Evolutionary conservation across 2,888 invertebrate species (phyloP).

Genomic region (Nomada lathburiana): DNA sequence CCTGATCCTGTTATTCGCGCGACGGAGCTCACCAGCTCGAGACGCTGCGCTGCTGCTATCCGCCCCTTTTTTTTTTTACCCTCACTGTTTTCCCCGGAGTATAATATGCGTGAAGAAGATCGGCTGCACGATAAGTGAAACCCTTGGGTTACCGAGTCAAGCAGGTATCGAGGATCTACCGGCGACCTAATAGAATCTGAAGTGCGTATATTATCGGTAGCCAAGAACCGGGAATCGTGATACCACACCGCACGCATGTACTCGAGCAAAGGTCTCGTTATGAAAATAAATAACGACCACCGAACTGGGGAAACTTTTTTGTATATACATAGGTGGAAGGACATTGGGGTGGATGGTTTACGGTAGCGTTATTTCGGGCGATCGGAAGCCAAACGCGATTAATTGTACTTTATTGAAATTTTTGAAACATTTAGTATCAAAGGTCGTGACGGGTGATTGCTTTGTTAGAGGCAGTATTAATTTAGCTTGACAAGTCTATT

Average conservation of each 20-base stretch:
- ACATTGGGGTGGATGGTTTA: neutral
- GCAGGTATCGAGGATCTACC: conserved; percentile 72
- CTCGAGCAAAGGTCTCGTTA: neutral
- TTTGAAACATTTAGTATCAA: no score
- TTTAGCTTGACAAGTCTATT: no score
- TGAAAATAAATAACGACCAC: conserved; percentile 29
- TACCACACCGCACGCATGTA: conserved; percentile 18
- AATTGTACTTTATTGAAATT: no score
- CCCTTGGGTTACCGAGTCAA: conserved; percentile 74
- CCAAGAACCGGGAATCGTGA: conserved; percentile 55
- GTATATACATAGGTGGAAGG: neutral
- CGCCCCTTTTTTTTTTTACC: conserved; percentile 69
- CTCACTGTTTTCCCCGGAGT: conserved; percentile 77
- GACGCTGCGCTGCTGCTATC: conserved; percentile 49
- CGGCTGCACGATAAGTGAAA: conserved; percentile 80
- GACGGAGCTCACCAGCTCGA: conserved; percentile 73
- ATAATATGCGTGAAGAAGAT: conserved; percentile 82
- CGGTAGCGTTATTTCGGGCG: neutral
- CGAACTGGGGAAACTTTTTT: neutral
- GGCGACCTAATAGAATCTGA: conserved; percentile 61
- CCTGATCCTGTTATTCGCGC: conserved; percentile 83
- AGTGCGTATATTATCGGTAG: conserved; percentile 66
- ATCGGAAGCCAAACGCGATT: no score
- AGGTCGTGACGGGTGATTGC: no score
- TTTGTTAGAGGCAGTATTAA: no score